Evolutionary conservation across 2,797 vertebrate genomes (phyloP).

Genomic region (Pogonophryne albipinna): DNA sequence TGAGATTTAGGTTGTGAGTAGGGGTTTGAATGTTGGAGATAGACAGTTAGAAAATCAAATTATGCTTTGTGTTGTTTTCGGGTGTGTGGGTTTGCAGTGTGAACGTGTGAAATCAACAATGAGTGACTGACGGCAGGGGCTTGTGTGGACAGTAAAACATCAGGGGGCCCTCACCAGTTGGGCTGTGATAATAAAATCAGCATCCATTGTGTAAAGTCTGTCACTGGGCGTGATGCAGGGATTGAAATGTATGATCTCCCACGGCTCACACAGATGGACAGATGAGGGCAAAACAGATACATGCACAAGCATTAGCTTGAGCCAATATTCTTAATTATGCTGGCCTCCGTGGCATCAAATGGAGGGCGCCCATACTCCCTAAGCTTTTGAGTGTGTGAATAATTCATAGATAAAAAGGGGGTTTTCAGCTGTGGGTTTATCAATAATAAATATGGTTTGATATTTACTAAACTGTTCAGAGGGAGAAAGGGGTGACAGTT

Average conservation of each 20-base stretch:
- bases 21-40: constrained; percentile 31
- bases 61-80: no score
- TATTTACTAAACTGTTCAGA: constrained; percentile 88
- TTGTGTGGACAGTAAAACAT: constrained; percentile 71
- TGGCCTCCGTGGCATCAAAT: constrained; percentile 75
- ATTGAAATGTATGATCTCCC: constrained; percentile 79
- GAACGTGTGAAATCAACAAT: constrained; percentile 61
- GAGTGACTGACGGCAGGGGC: constrained; percentile 61
- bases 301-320: constrained; percentile 53
- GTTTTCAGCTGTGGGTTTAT: constrained; percentile 82
- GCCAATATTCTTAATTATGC: constrained; percentile 78
- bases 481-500: constrained; percentile 82
- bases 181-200: constrained; percentile 81
- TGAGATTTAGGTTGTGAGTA: constrained; percentile 32
- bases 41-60: constrained; percentile 21
- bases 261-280: constrained; percentile 77
- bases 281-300: constrained; percentile 59
- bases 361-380: constrained; percentile 71
- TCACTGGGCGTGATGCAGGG: constrained; percentile 64
- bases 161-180: constrained; percentile 74
- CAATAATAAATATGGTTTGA: constrained; percentile 88
- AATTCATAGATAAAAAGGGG: constrained; percentile 80
- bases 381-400: constrained; percentile 80
- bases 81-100: constrained; percentile 35
- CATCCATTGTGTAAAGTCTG: constrained; percentile 78